Base-by-base conservation (phyloP, 2,113 vertebrate genomes). In the Gallinago jamesoni region DNA sequence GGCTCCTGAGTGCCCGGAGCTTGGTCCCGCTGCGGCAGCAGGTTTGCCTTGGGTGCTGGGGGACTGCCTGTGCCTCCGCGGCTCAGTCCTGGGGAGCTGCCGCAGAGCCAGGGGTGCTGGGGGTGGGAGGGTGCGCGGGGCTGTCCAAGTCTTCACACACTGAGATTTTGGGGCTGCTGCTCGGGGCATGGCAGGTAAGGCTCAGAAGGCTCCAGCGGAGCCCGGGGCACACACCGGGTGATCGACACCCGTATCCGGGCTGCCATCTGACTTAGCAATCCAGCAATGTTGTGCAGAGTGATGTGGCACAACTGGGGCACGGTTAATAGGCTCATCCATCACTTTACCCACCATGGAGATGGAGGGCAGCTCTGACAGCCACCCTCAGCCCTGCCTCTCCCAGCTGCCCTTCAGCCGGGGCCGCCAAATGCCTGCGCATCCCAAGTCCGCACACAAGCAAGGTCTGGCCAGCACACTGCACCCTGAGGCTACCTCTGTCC, bases 361-460 rank as follows among this genome's bases (percentile, higher is more conserved):
- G 2, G 3, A 4, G 37, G 57, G 87, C 12, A 59, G 91, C 90
- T 45, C 87, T 30, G 77, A 6, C 23, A 64, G 84, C 48, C 1
- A 0, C 59, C n/a, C 67, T 31, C 9, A 5, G 2, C 13, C 7
- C 0, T 10, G 33, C 63, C 41, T 78, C 69, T 78, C 52, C 75
- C 78, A 12, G 14, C 82, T 50, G 69, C 74, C 93, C 89, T 69
- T 89, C 94, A 14, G 2, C 35, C 6, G 0, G 14, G 30, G 16
- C 82, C 0, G 2, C 77, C 9, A 0, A 57, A 14, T 2, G 1
- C 74, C 23, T 1, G 5, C 1, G 1, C 87, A 15, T 25, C 87
- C 84, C 90, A 6, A 0, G 9, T 20, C 85, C 2, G 3, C 62
- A 12, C 39, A 10, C 37, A 1, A 12, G 60, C 41, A 7, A 8